Percentiles rank a stretch among this genome's conserved stretches.
These are phyloP conservation scores for Heliconius melpomene DNA, from an alignment of 1,140 invertebrate species.

Conservation along the genomic window DNA sequence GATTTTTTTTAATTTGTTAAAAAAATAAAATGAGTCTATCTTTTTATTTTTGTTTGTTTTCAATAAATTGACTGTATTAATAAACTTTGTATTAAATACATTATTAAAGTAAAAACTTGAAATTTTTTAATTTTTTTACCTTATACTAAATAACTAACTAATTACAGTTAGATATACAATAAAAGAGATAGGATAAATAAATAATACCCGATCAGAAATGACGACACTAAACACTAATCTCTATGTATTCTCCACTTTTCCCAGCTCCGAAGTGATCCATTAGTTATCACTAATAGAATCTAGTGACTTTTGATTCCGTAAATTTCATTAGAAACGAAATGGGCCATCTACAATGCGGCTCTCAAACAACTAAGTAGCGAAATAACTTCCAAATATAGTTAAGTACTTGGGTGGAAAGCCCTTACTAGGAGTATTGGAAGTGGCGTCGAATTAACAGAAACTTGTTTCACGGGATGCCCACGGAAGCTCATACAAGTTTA, in stretches of 20 bases:
- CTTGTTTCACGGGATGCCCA: neutral
- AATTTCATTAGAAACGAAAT: conserved; percentile 21
- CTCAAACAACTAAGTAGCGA: conserved; percentile 25
- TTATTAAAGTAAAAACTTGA: too few species aligned
- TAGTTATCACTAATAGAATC: conserved; percentile 14
- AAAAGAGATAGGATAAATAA: too few species aligned
- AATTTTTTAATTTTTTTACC: too few species aligned
- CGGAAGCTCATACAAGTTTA: neutral
- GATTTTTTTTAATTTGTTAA: neutral
- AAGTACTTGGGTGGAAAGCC: conserved; percentile 18
- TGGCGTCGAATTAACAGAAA: conserved; percentile 4
- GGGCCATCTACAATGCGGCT: conserved; percentile 22
- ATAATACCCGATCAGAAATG: too few species aligned
- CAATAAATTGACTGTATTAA: too few species aligned
- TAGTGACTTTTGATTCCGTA: conserved; percentile 22
- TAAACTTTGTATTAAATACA: too few species aligned
- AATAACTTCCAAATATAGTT: conserved; percentile 28
- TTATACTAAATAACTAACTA: too few species aligned
- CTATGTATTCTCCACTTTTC: too few species aligned
- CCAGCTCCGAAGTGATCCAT: neutral
- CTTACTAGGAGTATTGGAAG: neutral
- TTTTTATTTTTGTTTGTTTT: too few species aligned
- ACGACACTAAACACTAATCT: too few species aligned
- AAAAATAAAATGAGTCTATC: neutral
- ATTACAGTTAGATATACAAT: too few species aligned